Percentiles rank a stretch among this genome's conserved stretches.
These are phyloP conservation scores for Hyposoter dolosus DNA, from an alignment of 2,888 invertebrate genomes.

Conservation along the genomic window DNA sequence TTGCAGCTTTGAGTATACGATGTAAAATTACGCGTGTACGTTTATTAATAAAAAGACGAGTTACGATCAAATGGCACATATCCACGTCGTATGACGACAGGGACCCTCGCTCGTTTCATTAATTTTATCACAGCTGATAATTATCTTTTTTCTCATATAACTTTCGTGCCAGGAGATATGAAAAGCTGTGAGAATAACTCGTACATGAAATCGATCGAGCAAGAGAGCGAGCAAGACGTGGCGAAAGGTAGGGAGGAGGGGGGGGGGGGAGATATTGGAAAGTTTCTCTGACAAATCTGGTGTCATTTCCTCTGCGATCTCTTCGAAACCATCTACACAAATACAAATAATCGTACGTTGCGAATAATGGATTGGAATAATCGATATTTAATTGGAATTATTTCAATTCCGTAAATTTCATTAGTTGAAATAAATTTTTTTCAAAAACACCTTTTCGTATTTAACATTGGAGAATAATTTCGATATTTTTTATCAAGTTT, in stretches of 20 bases:
- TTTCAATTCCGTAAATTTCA: neutral
- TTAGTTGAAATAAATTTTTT: neutral
- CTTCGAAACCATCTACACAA: neutral
- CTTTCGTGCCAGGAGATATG: neutral
- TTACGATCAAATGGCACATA: neutral
- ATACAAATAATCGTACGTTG: neutral
- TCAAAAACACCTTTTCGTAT: neutral
- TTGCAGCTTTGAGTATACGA: neutral
- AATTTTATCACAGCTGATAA: neutral
- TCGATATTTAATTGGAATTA: neutral
- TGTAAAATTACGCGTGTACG: neutral
- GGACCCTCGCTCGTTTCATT: neutral
- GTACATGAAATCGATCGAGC: neutral
- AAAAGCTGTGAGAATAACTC: constrained; percentile 5
- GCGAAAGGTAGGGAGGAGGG: neutral
- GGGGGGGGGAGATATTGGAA: neutral
- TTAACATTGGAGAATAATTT: neutral
- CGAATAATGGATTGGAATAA: neutral
- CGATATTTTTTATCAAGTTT: too few species aligned
- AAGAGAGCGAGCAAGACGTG: neutral
- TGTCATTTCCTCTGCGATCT: neutral
- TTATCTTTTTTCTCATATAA: constrained; percentile 13
- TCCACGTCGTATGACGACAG: neutral
- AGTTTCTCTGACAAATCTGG: neutral
- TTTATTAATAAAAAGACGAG: constrained; percentile 1